Conservation (phyloP, 2,797 vertebrate genomes). For the Microhierax caerulescens region DNA sequence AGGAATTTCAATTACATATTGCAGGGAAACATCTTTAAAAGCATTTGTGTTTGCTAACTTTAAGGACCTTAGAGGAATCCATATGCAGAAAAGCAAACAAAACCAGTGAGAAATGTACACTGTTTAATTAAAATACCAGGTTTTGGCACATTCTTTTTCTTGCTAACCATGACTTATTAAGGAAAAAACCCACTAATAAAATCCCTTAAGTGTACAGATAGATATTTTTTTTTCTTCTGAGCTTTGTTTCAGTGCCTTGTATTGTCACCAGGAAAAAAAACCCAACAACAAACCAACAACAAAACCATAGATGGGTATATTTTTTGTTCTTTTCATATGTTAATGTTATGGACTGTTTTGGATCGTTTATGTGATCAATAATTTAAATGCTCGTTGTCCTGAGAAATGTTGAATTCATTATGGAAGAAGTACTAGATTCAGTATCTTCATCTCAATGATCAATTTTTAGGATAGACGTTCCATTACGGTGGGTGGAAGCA, state of each 20-base stretch:
- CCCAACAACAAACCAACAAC: too few species aligned
- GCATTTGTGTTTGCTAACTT: background rate
- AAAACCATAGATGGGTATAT: background rate
- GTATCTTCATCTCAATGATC: constrained; percentile 22
- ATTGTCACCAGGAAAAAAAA: background rate
- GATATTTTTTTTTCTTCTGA: background rate
- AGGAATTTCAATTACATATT: constrained; percentile 41
- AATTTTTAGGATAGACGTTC: background rate
- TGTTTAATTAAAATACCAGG: constrained; percentile 37
- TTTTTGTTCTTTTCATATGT: background rate
- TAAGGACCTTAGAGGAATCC: constrained; percentile 8
- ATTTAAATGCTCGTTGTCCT: constrained; percentile 46
- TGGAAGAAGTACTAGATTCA: background rate
- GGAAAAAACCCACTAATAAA: background rate
- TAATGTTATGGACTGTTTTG: constrained; percentile 13
- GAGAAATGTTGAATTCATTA: constrained; percentile 43
- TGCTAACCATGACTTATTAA: background rate
- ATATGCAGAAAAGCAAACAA: constrained; percentile 20
- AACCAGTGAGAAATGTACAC: background rate
- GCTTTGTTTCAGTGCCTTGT: background rate
- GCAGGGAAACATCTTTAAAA: background rate
- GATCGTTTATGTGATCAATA: background rate
- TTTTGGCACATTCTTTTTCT: background rate
- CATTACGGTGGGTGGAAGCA: background rate
- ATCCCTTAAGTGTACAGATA: background rate